These are phyloP conservation scores for Acronicta aceris DNA, from an alignment of 2,888 invertebrate species.

Conservation along the genomic window DNA sequence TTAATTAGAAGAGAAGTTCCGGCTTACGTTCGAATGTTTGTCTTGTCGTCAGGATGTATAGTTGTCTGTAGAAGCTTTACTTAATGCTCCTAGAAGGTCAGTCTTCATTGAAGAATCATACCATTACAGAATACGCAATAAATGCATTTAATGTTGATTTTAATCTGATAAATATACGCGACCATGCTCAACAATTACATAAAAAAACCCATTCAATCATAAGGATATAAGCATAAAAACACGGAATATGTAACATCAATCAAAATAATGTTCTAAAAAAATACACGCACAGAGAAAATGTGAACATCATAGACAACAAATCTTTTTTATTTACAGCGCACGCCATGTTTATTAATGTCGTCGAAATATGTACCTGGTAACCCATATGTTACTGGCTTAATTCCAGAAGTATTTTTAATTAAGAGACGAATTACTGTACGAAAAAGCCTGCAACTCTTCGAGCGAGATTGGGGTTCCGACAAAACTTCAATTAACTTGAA, in stretches of 20 bases:
- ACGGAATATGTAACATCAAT: conserved; percentile 35
- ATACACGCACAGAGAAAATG: conserved; percentile 10
- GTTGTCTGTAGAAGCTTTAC: conserved; percentile 19
- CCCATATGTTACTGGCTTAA: conserved; percentile 14
- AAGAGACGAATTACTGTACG: conserved; percentile 34
- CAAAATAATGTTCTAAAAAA: conserved; percentile 46
- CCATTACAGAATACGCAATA: no score
- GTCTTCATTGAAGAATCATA: no score
- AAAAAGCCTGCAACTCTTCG: conserved; percentile 41
- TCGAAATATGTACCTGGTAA: conserved; percentile 6
- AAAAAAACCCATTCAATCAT: conserved; percentile 35
- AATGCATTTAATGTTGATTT: no score
- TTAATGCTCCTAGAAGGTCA: conserved; percentile 15
- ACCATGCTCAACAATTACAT: conserved; percentile 17
- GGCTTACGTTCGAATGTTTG: conserved; percentile 40
- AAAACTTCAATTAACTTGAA: conserved; percentile 72
- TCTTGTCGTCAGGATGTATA: conserved; percentile 43
- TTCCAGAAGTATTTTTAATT: conserved; percentile 49
- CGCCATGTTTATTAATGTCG: conserved; percentile 15
- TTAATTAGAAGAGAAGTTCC: conserved; percentile 53
- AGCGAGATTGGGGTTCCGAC: conserved; percentile 49
- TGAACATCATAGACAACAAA: conserved; percentile 9
- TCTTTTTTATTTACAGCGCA: conserved; percentile 25
- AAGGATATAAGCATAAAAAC: conserved; percentile 33
- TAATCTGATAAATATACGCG: not conserved